A percentile compares a stretch with the other conserved stretches of the same genome.
Evolutionary conservation across 2,797 vertebrate species (phyloP).

Genomic region (Pristis pectinata): DNA sequence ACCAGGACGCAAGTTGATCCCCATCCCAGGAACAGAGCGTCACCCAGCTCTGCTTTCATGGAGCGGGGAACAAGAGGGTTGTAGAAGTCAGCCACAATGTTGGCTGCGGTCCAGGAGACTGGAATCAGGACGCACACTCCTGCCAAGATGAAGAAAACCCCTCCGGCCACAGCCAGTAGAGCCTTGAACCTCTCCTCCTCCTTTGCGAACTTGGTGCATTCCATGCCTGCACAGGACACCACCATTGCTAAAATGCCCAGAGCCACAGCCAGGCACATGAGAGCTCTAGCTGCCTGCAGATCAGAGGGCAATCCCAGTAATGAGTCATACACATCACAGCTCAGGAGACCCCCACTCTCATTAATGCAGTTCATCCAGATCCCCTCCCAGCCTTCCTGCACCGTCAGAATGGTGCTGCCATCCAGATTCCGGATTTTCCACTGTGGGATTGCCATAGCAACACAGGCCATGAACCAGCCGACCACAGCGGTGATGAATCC

Average conservation of each 20-base stretch:
- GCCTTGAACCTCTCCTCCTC: constrained; percentile 3
- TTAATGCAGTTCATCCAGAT: constrained; percentile 33
- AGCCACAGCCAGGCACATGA: constrained; percentile 4
- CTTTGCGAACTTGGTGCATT: constrained; percentile 11
- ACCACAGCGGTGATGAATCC: background rate
- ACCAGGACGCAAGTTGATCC: background rate
- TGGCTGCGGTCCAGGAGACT: constrained; percentile 17
- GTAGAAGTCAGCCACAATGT: constrained; percentile 22
- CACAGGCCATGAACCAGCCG: constrained; percentile 24
- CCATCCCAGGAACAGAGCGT: constrained; percentile 25
- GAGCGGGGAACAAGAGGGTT: constrained; percentile 1
- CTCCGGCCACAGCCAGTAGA: background rate
- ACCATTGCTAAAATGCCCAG: constrained; percentile 2
- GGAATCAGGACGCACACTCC: constrained; percentile 1
- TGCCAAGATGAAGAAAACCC: background rate
- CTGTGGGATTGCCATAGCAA: background rate
- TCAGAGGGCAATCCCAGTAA: background rate
- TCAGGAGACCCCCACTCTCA: constrained; percentile 25
- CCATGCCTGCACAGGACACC: background rate
- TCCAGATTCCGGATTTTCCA: background rate
- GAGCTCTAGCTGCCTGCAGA: constrained; percentile 10
- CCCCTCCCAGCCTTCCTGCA: constrained; percentile 18
- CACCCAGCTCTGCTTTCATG: constrained; percentile 16
- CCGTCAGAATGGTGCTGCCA: background rate
- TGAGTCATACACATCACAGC: background rate